These are phyloP conservation scores for Sebastes oblongus DNA, from an alignment of 2,797 vertebrate species.

Conservation along the genomic window DNA sequence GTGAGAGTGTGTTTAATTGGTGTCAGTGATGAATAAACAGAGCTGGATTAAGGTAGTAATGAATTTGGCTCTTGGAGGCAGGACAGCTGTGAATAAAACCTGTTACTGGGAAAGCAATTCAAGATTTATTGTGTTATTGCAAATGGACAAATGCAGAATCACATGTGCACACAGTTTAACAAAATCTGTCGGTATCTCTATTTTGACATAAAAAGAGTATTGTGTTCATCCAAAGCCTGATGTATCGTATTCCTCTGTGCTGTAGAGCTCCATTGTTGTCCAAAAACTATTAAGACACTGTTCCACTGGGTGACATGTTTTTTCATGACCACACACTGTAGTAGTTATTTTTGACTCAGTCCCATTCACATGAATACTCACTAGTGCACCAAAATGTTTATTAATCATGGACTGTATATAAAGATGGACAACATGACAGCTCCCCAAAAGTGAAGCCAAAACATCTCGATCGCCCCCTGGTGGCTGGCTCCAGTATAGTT, in stretches of 20 bases:
- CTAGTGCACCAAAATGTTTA: not conserved
- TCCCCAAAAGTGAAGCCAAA: too few relatives aligned
- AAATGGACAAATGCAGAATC: not conserved
- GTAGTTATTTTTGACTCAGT: too few relatives aligned
- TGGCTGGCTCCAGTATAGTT: too few relatives aligned
- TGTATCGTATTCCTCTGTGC: too few relatives aligned
- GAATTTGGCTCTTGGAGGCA: slow-evolving; percentile 9
- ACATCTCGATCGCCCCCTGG: too few relatives aligned
- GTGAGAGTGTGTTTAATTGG: slow-evolving; percentile 26
- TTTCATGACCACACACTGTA: too few relatives aligned
- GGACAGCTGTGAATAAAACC: not conserved
- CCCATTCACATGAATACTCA: not conserved
- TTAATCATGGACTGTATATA: not conserved
- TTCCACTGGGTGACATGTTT: too few relatives aligned
- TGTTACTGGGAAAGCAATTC: not conserved
- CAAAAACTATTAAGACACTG: too few relatives aligned
- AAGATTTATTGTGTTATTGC: not conserved
- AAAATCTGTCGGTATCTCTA: not conserved
- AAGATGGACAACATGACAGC: too few relatives aligned
- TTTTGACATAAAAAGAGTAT: not conserved
- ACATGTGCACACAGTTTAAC: not conserved
- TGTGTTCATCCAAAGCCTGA: not conserved
- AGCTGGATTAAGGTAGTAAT: slow-evolving; percentile 23
- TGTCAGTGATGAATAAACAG: slow-evolving; percentile 14
- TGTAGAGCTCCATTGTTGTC: too few relatives aligned